A percentile compares a stretch with the other conserved stretches of the same genome.
Conservation (phyloP, 2,888 invertebrate species). For the Thymelicus sylvestris region DNA sequence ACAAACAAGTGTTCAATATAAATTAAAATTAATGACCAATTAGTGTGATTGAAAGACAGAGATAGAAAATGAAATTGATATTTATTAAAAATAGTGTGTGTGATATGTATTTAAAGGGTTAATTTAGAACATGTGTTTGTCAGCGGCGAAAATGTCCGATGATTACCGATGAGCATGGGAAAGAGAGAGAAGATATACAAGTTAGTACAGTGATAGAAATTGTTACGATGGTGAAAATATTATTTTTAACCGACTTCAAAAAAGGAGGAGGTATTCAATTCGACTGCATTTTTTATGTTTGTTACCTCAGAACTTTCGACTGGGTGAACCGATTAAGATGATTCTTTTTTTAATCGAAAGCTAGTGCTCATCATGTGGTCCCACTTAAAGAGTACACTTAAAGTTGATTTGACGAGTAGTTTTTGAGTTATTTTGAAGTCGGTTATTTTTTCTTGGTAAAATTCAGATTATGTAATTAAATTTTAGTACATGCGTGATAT, state of each 20-base stretch:
- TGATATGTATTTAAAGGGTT: conserved; percentile 4
- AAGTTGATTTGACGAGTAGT: no score
- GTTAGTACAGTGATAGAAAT: conserved; percentile 33
- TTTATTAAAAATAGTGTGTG: background rate
- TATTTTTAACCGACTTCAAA: background rate
- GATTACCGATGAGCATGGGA: conserved; percentile 33
- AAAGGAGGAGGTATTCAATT: no score
- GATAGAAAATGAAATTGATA: background rate
- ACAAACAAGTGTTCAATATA: no score
- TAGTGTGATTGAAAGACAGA: background rate
- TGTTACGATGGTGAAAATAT: background rate
- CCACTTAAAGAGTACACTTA: no score
- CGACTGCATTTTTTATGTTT: no score
- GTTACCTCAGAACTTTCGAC: no score
- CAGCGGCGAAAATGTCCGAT: conserved; percentile 24
- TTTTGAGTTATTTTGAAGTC: no score
- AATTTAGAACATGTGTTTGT: conserved; percentile 30
- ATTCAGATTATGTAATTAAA: background rate
- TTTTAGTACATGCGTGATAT: background rate
- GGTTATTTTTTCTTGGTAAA: no score
- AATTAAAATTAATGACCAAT: background rate
- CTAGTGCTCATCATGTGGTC: no score
- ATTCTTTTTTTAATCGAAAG: no score
- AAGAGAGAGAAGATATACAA: conserved; percentile 33
- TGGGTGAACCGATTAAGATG: no score